Evolutionary conservation across 2,113 vertebrate species (phyloP), one percentile per base, ranked within the genome.

Genomic region (Bubo bubo): DNA sequence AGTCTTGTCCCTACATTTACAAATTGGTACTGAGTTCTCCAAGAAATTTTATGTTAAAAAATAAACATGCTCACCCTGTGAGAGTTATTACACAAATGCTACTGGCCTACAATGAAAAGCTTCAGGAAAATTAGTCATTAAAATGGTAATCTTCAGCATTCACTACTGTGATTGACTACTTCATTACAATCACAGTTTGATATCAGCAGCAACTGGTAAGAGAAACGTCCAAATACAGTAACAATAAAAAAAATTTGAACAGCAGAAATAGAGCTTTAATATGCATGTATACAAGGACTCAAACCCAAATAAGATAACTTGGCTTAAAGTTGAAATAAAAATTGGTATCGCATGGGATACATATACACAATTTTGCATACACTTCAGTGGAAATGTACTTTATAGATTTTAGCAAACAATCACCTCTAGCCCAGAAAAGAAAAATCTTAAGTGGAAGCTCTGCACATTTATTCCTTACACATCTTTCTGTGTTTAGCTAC

Each of bases 181-280:
- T 96, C 94, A 95, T 96, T 95, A 96, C 39, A 96, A 94, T 95
- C 94, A 96, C 95, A 96, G 95, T 94, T 89, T 94, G 95, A 59
- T 74, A 92, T 59, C 80, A 95, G 90, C 71, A 64, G 27, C 81
- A 95, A 80, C 72, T 89, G 60, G 56, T 67, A 91, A 18, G 4
- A 81, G 55, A 5, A 1, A 93, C 27, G 23, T 63, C 50, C 73
- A 84, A 91, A 83, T 34, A 73, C 1, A 77, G 76, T 20, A 93
- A 93, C 47, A 83, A 90, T 70, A 68, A 79, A 92, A 79, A 60
- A 60, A 7, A 6, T 8, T 19, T 74, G 34, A 67, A 13, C 18
- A 74, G 47, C 14, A 91, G 52, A 86, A 95, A 79, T 6, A 84
- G 41, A 79, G 50, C 16, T 71, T 93, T 52, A 94, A 67, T 63